Evolutionary conservation across 2,113 vertebrate species (phyloP).

Genomic region (Puffinus mauretanicus): DNA sequence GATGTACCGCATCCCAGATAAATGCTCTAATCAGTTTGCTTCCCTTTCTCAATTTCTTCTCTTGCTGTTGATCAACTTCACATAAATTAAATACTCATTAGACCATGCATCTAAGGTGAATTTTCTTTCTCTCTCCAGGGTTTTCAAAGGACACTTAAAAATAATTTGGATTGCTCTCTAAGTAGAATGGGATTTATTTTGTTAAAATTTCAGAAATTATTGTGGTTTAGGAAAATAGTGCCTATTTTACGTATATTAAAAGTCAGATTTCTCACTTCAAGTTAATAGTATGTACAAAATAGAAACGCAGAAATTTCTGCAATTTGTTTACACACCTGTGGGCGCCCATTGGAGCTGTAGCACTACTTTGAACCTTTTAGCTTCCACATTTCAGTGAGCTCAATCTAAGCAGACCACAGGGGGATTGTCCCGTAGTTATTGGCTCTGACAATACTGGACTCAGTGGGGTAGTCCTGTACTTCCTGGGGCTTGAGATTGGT

Average conservation of each 20-base stretch:
- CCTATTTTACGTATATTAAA: neutral
- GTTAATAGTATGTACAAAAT: neutral
- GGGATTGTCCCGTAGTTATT: neutral
- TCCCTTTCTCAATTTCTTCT: neutral
- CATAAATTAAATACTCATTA: constrained; percentile 37
- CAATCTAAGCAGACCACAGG: neutral
- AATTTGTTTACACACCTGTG: neutral
- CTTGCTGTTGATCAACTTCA: constrained; percentile 39
- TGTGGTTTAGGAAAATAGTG: neutral
- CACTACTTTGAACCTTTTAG: neutral
- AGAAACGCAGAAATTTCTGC: neutral
- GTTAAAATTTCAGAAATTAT: neutral
- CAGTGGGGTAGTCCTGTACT: neutral
- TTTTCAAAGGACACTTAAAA: constrained; percentile 24
- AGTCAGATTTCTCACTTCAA: neutral
- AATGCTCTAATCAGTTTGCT: neutral
- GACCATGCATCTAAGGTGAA: neutral
- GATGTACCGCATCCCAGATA: neutral
- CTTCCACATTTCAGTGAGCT: neutral
- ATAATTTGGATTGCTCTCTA: constrained; percentile 19
- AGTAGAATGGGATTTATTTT: neutral
- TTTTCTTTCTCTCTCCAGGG: neutral
- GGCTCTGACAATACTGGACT: neutral
- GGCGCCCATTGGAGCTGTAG: neutral
- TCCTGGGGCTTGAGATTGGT: neutral